Evolutionary conservation across 2,888 invertebrate species (phyloP), one percentile per base, ranked within the genome.

Genomic region (Lasioglossum malachurum): DNA sequence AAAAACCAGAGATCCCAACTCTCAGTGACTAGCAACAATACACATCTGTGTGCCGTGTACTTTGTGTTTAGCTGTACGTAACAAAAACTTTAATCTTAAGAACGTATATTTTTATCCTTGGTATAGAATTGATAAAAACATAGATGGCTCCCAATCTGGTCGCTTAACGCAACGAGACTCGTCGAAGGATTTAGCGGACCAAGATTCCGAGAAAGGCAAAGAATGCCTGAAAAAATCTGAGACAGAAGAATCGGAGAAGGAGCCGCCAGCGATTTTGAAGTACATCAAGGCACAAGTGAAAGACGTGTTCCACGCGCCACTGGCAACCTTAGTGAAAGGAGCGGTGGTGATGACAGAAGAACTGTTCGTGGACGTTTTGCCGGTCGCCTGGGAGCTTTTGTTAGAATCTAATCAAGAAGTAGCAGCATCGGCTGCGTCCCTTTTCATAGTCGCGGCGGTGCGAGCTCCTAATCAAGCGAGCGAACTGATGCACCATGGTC

Each of bases 301-400:
- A 89, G 98, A 98, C 81, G 97, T 98, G 1, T 99, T 99, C 93
- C 99, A 99, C 94, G 97, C 98, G 35, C 98, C 99, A 0, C 96
- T 99, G 74, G 98, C 98, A 0, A 97, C 97, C 0, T 95, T 99
- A 79, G 96, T 99, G 14, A 99, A 99, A 96, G 98, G 98, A 0
- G 98, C 98, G 0, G 98, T 98, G 0, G 97, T 99, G 5, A 96
- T 99, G 94, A 96, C 97, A 3, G 99, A 99, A 93, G 99, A 98
- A 73, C 96, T 98, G 92, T 98, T 99, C 92, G 96, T 97, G 4
- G 98, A 99, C 91, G 97, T 99, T 60, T 97, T 99, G 85, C 98
- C 98, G 0, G 98, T 99, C 0, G 98, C 99, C 0, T 99, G 99
- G 99, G 98, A 99, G 93, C 96, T 99, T 31, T 96, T 99, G 8